Base-by-base conservation (phyloP, 2,888 invertebrate species). In the Cephus rjabovi region DNA sequence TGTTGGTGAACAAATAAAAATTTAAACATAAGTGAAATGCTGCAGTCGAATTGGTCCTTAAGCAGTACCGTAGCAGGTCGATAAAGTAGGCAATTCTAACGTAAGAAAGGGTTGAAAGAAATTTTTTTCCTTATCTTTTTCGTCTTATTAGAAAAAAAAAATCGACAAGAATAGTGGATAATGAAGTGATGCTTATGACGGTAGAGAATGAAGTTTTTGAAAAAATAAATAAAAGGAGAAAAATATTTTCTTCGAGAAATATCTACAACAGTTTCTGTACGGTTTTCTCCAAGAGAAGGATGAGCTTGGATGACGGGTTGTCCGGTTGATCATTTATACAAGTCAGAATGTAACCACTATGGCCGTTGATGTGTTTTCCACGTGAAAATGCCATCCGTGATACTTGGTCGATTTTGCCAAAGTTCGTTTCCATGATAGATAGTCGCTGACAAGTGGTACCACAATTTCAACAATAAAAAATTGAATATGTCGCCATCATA, bases 281-380 rank as follows among this genome's bases (percentile, higher is more conserved):
- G 40, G 40, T 56, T 56, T 56, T 9, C 6, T 9, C 6, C 40
- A 56, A 56, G 40, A 56, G 23, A 56, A 56, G 40, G 40, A 23
- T 56, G 40, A 56, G 40, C 0, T 9, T 2, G 40, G 40, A 15
- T 56, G 40, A 56, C 23, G 40, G 23, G 40, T 23, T 23, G 40
- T 56, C 40, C 71, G 12, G 56, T 31, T 40, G 75, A 82, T 81
- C 84, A 85, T 85, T 85, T 85, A 83, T 85, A 83, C 81, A 80
- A 84, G 82, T 85, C 84, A 81, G 80, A 82, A 81, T 77, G 80
- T 82, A 85, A 84, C 83, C 80, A 78, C 79, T 78, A 79, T 77
- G 81, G 80, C 81, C 80, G 85, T 85, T 85, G 82, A 82, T 81
- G 74, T 80, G 77, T 83, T 83, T 83, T 78, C 74, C 76, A 71